A percentile compares a stretch with the other conserved stretches of the same genome.
phyloP scores from a whole-genome alignment of 2,888 invertebrate genomes.

The Embidobia sp. region DNA sequence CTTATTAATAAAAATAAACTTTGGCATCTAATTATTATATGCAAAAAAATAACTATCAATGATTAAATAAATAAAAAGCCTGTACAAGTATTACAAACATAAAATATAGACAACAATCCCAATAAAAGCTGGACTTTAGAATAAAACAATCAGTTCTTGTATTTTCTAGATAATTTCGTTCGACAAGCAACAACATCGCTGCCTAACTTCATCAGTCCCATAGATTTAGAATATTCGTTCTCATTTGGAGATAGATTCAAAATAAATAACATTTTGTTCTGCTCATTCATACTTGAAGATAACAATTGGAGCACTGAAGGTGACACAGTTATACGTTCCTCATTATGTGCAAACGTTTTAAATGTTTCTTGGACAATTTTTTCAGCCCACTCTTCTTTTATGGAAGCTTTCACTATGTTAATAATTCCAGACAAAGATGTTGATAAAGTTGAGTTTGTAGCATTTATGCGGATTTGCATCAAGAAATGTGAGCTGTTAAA shows the following conservation, averaged over 20 bases:
- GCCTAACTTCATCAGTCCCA: conserved; percentile 6
- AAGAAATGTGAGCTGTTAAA: background rate
- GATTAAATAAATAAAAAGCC: too few relatives aligned
- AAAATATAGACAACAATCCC: too few relatives aligned
- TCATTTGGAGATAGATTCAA: background rate
- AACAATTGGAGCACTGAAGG: background rate
- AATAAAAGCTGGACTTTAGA: too few relatives aligned
- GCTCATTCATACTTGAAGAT: background rate
- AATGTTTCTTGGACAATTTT: background rate
- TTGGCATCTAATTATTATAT: too few relatives aligned
- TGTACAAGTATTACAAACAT: too few relatives aligned
- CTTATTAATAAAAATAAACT: too few relatives aligned
- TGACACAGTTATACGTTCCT: background rate
- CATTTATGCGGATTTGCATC: conserved; percentile 3
- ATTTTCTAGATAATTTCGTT: background rate
- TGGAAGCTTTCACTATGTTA: background rate
- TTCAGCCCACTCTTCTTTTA: background rate
- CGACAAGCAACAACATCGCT: background rate
- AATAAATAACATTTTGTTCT: conserved; percentile 6
- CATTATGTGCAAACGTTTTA: background rate
- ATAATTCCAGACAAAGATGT: background rate
- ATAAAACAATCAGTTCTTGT: background rate
- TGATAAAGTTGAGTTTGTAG: background rate
- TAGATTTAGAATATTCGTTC: background rate
- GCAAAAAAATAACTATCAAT: too few relatives aligned